phyloP scores from a whole-genome alignment of 2,113 vertebrate species.

The Galbula dea region DNA sequence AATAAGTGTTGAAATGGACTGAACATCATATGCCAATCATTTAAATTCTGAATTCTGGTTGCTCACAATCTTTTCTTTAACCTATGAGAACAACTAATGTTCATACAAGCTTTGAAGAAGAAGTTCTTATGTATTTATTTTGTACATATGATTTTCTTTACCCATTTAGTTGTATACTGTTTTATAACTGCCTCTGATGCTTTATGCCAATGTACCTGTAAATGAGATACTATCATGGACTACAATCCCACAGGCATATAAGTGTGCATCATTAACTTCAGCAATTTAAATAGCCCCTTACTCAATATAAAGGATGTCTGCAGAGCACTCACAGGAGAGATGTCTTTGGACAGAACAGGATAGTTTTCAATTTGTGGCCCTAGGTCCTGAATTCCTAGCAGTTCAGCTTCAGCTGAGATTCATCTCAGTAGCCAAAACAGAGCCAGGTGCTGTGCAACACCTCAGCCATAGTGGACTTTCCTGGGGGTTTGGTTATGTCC shows the following conservation, averaged over 20 bases:
- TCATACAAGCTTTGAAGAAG: neutral
- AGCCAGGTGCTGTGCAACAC: neutral
- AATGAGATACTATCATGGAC: neutral
- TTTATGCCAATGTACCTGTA: neutral
- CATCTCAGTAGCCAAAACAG: neutral
- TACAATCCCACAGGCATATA: neutral
- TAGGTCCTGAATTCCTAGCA: neutral
- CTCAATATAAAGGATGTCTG: neutral
- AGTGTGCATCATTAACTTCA: neutral
- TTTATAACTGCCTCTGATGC: neutral
- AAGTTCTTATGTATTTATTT: neutral
- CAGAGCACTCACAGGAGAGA: rapidly evolving
- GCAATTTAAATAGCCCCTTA: neutral
- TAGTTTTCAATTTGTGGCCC: neutral
- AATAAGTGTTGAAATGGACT: neutral
- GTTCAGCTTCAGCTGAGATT: neutral
- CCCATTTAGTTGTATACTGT: neutral
- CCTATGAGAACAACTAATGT: neutral
- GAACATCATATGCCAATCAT: neutral
- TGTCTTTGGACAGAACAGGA: neutral
- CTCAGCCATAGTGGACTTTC: neutral
- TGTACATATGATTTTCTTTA: neutral
- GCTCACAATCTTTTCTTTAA: neutral
- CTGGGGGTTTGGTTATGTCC: rapidly evolving
- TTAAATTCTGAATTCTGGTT: neutral